Conservation (phyloP, 2,888 invertebrate species). For the Lobophora halterata region DNA sequence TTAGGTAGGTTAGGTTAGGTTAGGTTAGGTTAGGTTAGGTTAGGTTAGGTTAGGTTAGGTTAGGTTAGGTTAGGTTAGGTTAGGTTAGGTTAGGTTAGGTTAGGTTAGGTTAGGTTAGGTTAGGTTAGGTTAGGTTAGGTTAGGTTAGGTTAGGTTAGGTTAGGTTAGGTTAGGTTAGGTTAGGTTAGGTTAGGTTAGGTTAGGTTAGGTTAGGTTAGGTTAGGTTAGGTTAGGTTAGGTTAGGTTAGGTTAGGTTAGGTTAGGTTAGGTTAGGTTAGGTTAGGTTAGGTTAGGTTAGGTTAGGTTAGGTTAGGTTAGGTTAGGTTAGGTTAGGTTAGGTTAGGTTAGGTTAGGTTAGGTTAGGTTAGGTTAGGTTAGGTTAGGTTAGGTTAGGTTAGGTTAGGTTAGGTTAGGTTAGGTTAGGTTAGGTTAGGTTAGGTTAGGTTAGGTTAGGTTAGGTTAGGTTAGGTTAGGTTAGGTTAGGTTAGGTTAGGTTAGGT, state of each 20-base stretch:
- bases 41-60: conserved; percentile 8
- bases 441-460: conserved; percentile 18
- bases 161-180: conserved; percentile 15
- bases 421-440: conserved; percentile 25
- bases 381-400: conserved; percentile 21
- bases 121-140: conserved; percentile 14
- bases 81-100: conserved; percentile 22
- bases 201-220: conserved; percentile 16
- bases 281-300: conserved; percentile 18
- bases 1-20: conserved; percentile 23
- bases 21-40: conserved; percentile 8
- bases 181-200: conserved; percentile 17
- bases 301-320: too few species aligned
- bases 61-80: conserved; percentile 14
- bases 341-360: conserved; percentile 16
- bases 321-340: conserved; percentile 11
- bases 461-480: too few species aligned
- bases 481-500: conserved; percentile 9
- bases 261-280: conserved; percentile 18
- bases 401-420: conserved; percentile 27
- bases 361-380: conserved; percentile 27
- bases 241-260: conserved; percentile 19
- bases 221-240: conserved; percentile 20
- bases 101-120: conserved; percentile 14
- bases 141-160: conserved; percentile 16